Percentiles rank a stretch among this genome's conserved stretches.
Evolutionary conservation across 2,888 invertebrate genomes (phyloP).

Genomic region (Tupiocoris notatus): DNA sequence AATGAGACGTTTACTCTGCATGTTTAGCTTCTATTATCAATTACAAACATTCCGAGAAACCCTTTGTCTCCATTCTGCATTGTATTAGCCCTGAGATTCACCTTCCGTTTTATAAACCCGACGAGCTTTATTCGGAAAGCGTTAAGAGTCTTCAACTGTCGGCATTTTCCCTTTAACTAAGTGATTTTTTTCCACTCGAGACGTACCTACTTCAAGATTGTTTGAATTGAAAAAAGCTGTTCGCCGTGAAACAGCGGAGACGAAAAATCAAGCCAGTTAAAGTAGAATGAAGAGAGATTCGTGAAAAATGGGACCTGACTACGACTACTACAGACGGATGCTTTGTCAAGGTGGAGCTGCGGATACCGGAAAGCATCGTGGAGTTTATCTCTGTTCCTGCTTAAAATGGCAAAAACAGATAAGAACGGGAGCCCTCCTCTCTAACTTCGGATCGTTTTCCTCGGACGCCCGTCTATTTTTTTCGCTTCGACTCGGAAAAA

Average conservation of each 20-base stretch:
- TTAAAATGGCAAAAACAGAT: slow-evolving; percentile 21
- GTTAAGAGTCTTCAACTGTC: no score
- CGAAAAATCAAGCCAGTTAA: not conserved
- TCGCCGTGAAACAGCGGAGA: not conserved
- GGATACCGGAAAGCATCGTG: not conserved
- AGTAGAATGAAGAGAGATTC: not conserved
- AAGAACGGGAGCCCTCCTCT: not conserved
- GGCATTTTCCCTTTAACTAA: not conserved
- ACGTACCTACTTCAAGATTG: not conserved
- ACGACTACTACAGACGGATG: not conserved
- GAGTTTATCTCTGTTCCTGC: slow-evolving; percentile 32
- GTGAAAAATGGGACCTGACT: not conserved
- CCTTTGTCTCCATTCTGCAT: no score
- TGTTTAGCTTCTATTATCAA: no score
- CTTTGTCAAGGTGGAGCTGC: not conserved
- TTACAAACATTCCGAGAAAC: no score
- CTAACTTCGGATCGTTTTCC: no score
- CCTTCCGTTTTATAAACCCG: no score
- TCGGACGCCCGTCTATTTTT: not conserved
- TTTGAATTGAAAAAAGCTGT: not conserved
- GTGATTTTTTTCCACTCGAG: not conserved
- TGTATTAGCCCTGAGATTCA: no score
- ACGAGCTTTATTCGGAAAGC: no score
- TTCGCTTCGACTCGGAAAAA: not conserved
- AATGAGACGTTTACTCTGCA: no score